Conservation (phyloP, 2,888 invertebrate species). For the Pristionchus japonicus region DNA sequence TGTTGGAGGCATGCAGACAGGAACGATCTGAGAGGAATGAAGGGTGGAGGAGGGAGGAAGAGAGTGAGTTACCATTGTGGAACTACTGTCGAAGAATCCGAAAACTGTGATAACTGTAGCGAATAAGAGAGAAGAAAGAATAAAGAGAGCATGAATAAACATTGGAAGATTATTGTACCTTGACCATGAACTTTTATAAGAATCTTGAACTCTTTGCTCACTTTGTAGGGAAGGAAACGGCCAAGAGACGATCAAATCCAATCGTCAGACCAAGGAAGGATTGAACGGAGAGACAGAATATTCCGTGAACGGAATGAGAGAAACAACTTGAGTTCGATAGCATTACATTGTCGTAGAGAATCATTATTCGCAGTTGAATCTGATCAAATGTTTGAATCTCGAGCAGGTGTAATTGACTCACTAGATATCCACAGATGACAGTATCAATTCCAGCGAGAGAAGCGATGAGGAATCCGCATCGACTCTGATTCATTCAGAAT, state of each 20-base stretch:
- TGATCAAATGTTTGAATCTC: constrained; percentile 8
- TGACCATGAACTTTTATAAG: not conserved
- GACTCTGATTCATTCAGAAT: not conserved
- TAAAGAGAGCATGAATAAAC: constrained; percentile 47
- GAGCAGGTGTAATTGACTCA: constrained; percentile 13
- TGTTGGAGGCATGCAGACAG: constrained; percentile 58
- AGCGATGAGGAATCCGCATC: constrained; percentile 57
- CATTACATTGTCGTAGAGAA: constrained; percentile 52
- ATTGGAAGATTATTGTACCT: constrained; percentile 53
- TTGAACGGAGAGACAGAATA: constrained; percentile 59
- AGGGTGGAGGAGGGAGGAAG: not conserved
- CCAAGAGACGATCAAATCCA: constrained; percentile 59
- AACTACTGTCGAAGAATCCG: constrained; percentile 50
- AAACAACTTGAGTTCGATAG: constrained; percentile 54
- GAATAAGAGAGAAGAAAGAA: constrained; percentile 49
- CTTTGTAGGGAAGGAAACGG: constrained; percentile 56
- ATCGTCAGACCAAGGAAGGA: constrained; percentile 56
- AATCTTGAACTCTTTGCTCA: not conserved
- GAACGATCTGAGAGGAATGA: constrained; percentile 45
- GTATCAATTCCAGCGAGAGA: constrained; percentile 53
- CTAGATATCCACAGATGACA: constrained; percentile 58
- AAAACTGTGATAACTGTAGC: constrained; percentile 48
- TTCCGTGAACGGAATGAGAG: constrained; percentile 54
- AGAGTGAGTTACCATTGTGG: not conserved
- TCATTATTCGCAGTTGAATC: constrained; percentile 57